Evolutionary conservation across 2,888 invertebrate species (phyloP).

Genomic region (Ligdia adustata): DNA sequence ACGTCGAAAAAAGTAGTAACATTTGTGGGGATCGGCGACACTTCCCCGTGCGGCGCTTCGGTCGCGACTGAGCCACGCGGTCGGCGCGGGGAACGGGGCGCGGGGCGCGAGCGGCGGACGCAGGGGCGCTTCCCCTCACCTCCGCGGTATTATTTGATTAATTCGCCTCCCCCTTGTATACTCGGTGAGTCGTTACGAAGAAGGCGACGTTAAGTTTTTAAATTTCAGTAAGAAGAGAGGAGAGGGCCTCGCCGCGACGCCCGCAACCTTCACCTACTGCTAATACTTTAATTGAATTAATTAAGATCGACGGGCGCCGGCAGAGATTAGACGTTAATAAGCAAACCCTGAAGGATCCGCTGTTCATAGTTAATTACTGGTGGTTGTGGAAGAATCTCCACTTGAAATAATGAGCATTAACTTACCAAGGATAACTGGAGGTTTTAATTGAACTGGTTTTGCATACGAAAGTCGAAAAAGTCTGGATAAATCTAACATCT

Average conservation of each 20-base stretch:
- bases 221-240: conserved; percentile 79
- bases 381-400: conserved; percentile 65
- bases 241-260: conserved; percentile 76
- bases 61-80: conserved; percentile 82
- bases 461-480: conserved; percentile 76
- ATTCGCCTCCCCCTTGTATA: conserved; percentile 84
- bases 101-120: conserved; percentile 44
- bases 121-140: conserved; percentile 64
- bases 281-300: conserved; percentile 80
- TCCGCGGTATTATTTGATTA: conserved; percentile 83
- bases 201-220: conserved; percentile 81
- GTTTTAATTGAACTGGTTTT: conserved; percentile 80
- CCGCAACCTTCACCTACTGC: conserved; percentile 81
- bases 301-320: conserved; percentile 72
- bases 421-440: conserved; percentile 70
- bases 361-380: conserved; percentile 76
- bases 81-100: conserved; percentile 57
- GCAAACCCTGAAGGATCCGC: conserved; percentile 71
- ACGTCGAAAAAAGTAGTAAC: conserved; percentile 82
- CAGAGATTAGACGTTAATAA: conserved; percentile 81
- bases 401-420: conserved; percentile 78
- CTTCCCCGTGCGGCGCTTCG: conserved; percentile 76
- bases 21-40: conserved; percentile 71
- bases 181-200: conserved; percentile 80
- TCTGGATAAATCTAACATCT: too few relatives aligned